These are phyloP conservation scores for Meteorus colon DNA, from an alignment of 2,888 invertebrate genomes.

Conservation along the genomic window DNA sequence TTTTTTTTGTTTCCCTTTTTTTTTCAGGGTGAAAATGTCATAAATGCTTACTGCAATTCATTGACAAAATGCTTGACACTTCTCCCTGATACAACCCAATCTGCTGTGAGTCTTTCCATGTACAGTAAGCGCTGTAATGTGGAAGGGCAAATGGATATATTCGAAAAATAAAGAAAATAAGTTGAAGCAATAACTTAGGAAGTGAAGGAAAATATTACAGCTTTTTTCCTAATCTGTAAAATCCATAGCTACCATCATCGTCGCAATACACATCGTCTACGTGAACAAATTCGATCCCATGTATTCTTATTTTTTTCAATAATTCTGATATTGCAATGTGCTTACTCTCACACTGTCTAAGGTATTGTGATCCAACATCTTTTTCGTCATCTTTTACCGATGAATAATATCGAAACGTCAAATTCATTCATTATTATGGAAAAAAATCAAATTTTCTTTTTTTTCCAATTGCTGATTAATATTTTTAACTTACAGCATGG, in stretches of 20 bases:
- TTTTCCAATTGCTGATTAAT: not conserved
- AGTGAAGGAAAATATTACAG: conserved; percentile 73
- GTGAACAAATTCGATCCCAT: conserved; percentile 77
- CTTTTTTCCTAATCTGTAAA: conserved; percentile 75
- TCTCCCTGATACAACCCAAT: conserved; percentile 76
- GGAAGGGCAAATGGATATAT: not conserved
- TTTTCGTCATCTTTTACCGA: conserved; percentile 43
- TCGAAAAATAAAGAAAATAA: not conserved
- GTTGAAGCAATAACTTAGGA: not conserved
- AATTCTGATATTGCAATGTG: conserved; percentile 76
- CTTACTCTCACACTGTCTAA: conserved; percentile 81
- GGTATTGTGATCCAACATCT: conserved; percentile 75
- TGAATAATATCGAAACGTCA: conserved; percentile 24
- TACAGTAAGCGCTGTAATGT: conserved; percentile 77
- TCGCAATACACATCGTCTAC: conserved; percentile 77
- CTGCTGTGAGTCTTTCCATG: conserved; percentile 77
- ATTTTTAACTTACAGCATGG: conserved; percentile 78
- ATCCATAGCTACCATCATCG: conserved; percentile 80
- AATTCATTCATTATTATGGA: not conserved
- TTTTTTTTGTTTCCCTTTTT: not conserved
- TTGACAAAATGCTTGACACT: conserved; percentile 67
- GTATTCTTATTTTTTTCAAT: conserved; percentile 75
- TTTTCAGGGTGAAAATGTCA: not conserved
- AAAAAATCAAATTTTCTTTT: not conserved
- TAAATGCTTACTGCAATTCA: conserved; percentile 78